Percentiles rank a stretch among this genome's conserved stretches.
phyloP scores from a whole-genome alignment of 2,888 invertebrate genomes.

The Ochropacha duplaris region DNA sequence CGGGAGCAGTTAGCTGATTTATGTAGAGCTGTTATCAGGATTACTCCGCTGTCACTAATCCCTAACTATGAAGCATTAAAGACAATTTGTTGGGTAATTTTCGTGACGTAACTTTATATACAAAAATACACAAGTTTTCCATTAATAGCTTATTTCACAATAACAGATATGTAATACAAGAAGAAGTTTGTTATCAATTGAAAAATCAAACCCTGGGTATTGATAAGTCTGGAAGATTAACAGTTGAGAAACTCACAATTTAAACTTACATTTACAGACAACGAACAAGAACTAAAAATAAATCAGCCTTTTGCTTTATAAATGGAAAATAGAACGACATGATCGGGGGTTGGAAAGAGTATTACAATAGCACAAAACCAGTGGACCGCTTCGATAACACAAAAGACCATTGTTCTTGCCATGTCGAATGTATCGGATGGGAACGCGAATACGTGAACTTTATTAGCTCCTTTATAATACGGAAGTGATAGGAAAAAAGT shows the following conservation, averaged over 20 bases:
- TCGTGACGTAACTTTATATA: too few relatives aligned
- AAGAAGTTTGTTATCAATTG: too few relatives aligned
- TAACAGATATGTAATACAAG: too few relatives aligned
- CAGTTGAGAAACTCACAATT: background rate
- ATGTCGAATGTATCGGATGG: constrained; percentile 72
- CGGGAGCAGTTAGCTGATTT: constrained; percentile 54
- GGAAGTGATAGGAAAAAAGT: constrained; percentile 35
- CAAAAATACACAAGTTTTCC: too few relatives aligned
- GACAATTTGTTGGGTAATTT: background rate
- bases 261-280: constrained; percentile 19
- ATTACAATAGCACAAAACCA: constrained; percentile 55
- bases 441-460: constrained; percentile 63
- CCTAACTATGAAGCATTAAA: constrained; percentile 30
- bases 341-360: constrained; percentile 66
- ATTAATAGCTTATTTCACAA: too few relatives aligned
- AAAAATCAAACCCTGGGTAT: too few relatives aligned
- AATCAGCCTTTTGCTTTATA: constrained; percentile 55
- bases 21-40: constrained; percentile 58
- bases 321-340: constrained; percentile 66
- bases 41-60: constrained; percentile 57
- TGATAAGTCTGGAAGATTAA: too few relatives aligned
- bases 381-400: constrained; percentile 65
- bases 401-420: constrained; percentile 77
- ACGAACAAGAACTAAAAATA: constrained; percentile 46
- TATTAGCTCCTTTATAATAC: constrained; percentile 47